Percentiles rank a stretch among this genome's conserved stretches.
Evolutionary conservation across 2,797 vertebrate genomes (phyloP).

Genomic region (Acipenser oxyrinchus): DNA sequence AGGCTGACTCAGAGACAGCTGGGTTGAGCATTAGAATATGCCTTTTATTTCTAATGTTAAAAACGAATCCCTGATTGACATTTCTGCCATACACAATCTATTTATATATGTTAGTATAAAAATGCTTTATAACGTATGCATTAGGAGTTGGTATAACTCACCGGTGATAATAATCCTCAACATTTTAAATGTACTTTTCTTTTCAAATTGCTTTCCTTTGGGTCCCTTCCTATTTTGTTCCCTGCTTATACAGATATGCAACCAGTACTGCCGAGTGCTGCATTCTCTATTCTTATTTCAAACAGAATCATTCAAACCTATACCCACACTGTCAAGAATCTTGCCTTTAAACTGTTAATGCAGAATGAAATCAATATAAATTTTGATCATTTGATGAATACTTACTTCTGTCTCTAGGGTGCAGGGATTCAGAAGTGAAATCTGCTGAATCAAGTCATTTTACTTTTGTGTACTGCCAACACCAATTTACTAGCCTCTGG

Average conservation of each 20-base stretch:
- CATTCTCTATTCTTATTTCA: conserved; percentile 61
- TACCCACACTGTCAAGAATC: conserved; percentile 58
- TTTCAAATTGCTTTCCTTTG: neutral
- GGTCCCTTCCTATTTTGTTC: conserved; percentile 19
- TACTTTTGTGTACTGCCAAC: conserved; percentile 70
- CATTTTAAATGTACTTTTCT: no score
- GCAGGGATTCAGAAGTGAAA: conserved; percentile 60
- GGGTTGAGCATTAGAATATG: no score
- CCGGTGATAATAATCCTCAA: no score
- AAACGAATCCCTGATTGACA: no score
- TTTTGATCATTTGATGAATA: conserved; percentile 80
- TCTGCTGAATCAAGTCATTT: conserved; percentile 78
- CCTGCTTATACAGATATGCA: conserved; percentile 51
- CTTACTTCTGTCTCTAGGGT: conserved; percentile 63
- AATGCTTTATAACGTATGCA: no score
- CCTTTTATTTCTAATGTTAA: no score
- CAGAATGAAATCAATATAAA: conserved; percentile 78
- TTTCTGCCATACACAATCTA: no score
- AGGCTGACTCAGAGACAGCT: no score
- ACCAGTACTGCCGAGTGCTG: conserved; percentile 39
- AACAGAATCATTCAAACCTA: conserved; percentile 74
- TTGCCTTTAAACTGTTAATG: conserved; percentile 74
- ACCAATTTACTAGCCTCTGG: conserved; percentile 68
- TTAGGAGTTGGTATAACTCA: no score
- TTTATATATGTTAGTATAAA: no score